Conservation (phyloP, 1,140 invertebrate species). For the Holcopasites calliopsidis region DNA sequence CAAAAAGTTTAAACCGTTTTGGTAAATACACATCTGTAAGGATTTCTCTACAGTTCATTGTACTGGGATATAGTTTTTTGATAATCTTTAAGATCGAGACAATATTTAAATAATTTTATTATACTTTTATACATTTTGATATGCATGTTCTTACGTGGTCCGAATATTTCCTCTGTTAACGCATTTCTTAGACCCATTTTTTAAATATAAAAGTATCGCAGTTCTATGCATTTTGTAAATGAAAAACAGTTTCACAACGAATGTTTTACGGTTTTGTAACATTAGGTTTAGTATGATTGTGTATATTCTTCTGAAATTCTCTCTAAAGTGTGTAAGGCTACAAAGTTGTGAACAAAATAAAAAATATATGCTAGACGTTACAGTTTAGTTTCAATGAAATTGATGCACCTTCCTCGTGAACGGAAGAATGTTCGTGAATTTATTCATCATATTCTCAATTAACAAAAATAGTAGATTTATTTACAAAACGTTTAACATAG, state of each 20-base stretch:
- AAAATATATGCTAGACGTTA: slow-evolving; percentile 37
- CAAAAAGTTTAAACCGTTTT: too few relatives aligned
- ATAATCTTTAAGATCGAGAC: slow-evolving; percentile 38
- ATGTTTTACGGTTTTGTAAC: slow-evolving; percentile 5
- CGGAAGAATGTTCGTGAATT: not conserved
- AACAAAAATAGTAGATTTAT: slow-evolving; percentile 17
- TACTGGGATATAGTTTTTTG: slow-evolving; percentile 19
- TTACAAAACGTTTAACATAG: not conserved
- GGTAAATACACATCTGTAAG: not conserved
- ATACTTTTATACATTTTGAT: slow-evolving; percentile 32
- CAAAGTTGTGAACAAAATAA: slow-evolving; percentile 39
- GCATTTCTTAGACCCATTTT: not conserved
- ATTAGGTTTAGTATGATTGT: slow-evolving; percentile 18
- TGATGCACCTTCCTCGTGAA: too few relatives aligned
- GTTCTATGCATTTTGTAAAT: not conserved
- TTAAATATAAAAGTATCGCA: slow-evolving; percentile 12
- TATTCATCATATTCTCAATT: not conserved
- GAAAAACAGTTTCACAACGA: not conserved
- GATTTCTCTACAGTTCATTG: not conserved
- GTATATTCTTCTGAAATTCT: slow-evolving; percentile 10
- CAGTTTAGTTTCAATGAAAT: slow-evolving; percentile 7
- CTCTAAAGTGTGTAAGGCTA: slow-evolving; percentile 32
- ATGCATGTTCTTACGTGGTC: not conserved
- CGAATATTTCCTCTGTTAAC: not conserved
- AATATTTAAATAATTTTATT: slow-evolving; percentile 40